Conservation (phyloP, 2,888 invertebrate species). For the Mechanitis mazaeus region DNA sequence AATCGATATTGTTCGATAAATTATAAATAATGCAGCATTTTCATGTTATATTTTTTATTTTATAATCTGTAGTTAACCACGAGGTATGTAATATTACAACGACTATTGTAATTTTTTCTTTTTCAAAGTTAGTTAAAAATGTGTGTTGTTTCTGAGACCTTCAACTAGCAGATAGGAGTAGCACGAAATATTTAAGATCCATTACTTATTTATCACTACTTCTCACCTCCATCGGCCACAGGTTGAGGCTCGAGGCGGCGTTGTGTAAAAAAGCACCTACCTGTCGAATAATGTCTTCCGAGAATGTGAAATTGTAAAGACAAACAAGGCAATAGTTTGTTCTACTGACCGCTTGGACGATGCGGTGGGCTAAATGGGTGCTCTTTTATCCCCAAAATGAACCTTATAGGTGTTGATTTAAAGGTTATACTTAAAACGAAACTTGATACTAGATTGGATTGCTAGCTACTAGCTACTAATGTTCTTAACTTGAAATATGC, state of each 20-base stretch:
- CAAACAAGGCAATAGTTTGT: conserved; percentile 57
- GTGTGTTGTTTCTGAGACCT: neutral
- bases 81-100: neutral
- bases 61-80: no score
- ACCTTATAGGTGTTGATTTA: conserved; percentile 4
- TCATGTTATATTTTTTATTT: no score
- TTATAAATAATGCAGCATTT: no score
- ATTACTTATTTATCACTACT: conserved; percentile 33
- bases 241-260: conserved; percentile 20
- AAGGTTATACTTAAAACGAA: conserved; percentile 8
- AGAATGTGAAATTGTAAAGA: conserved; percentile 67
- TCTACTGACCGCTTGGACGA: conserved; percentile 38
- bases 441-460: conserved; percentile 11
- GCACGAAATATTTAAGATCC: conserved; percentile 22
- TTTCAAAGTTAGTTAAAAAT: neutral
- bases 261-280: conserved; percentile 48
- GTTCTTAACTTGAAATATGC: conserved; percentile 22
- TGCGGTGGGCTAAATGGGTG: conserved; percentile 12
- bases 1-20: no score
- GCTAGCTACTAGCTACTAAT: conserved; percentile 16
- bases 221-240: conserved; percentile 28
- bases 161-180: conserved; percentile 9
- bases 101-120: no score
- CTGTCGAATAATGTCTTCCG: conserved; percentile 57
- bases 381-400: conserved; percentile 9